Evolutionary conservation across 2,888 invertebrate genomes (phyloP), one percentile per base, ranked within the genome.

Genomic region (Tenthredo distinguenda): DNA sequence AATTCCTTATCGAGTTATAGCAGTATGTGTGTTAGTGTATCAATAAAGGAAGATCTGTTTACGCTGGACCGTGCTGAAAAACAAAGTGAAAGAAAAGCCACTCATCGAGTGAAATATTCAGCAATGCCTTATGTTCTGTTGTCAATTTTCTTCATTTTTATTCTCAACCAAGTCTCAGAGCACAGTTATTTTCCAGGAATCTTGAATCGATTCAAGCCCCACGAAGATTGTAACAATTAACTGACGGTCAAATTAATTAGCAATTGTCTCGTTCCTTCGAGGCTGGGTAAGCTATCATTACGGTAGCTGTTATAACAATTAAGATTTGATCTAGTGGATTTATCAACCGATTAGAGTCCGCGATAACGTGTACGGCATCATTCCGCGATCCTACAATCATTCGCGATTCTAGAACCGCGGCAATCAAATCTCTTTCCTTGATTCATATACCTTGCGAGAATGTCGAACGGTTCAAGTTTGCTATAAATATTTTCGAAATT

Each of bases 321-420:
- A 7, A 37, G 81, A 81, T 65, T 43, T 40, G 65, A 81, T 65
- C 62, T 37, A 21, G 21, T 43, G 26, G 62, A 3, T 40, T 81
- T 81, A 81, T 81, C 81, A 6, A 81, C 21, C 40, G 40, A 81
- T 79, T 62, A 26, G 62, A 81, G 34, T n/a, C 18, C 37, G 81
- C 21, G 81, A 81, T 81, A 81, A 81, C 21, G 26, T 12, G 26
- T 15, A 40, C 40, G 62, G 18, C 31, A 47, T 21, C 18, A 37
- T 62, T 65, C 12, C 15, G 65, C 40, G 34, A 50, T 31, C 18
- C 55, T 77, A 18, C n/a, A 55, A 55, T 26, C 26, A 50, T 77
- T 50, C 31, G 50, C 50, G 77, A n/a, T 55, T 77, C 34, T 77
- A 31, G 55, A 77, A 77, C 77, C 50, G 55, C 18, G 77, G 15